phyloP scores from a whole-genome alignment of 2,797 vertebrate genomes.

The Lepidocolaptes lacrymiger region DNA sequence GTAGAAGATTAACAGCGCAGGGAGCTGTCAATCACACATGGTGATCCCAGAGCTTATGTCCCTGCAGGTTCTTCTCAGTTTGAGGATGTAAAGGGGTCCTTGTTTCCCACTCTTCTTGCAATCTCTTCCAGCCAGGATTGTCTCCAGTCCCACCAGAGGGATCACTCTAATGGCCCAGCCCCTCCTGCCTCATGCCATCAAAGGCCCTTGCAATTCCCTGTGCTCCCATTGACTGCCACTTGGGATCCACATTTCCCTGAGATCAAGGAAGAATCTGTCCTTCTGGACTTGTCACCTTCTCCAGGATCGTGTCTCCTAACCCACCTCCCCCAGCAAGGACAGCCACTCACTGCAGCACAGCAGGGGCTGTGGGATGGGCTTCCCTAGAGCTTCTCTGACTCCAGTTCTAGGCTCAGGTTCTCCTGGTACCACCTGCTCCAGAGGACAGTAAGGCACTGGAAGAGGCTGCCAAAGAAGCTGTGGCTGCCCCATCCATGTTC shows the following conservation, averaged over 20 bases:
- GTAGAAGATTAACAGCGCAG: rapidly evolving
- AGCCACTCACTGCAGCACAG: not conserved
- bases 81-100: not conserved
- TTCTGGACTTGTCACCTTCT: not conserved
- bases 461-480: not conserved
- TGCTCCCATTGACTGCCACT: rapidly evolving
- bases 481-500: not conserved
- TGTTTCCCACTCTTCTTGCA: rapidly evolving
- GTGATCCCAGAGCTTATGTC: not conserved
- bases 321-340: not conserved
- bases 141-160: not conserved
- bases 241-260: not conserved
- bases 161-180: not conserved
- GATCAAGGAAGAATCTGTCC: not conserved
- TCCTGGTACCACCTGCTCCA: not conserved
- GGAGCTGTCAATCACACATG: not conserved
- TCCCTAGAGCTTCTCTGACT: not conserved
- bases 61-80: not conserved
- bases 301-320: not conserved
- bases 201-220: not conserved
- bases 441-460: not conserved
- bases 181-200: not conserved
- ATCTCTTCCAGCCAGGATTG: not conserved
- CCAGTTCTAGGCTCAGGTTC: not conserved
- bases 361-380: not conserved